Base-by-base conservation (phyloP, 2,797 vertebrate genomes). In the Otolemur crassicaudatus region DNA sequence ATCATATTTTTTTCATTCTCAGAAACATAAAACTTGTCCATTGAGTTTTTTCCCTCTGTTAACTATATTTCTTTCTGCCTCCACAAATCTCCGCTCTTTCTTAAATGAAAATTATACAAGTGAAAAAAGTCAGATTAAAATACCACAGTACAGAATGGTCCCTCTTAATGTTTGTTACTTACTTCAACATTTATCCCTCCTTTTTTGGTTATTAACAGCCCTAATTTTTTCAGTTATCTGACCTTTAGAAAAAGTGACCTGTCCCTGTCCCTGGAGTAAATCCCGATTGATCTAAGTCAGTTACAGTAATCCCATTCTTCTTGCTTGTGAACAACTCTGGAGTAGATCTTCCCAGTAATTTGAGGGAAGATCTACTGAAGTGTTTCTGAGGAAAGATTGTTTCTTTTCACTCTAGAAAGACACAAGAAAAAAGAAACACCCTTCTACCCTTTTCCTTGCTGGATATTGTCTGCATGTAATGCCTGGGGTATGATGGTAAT, bases 31-130 rank as follows among this genome's bases (percentile, higher is more conserved):
- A 81, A 69, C 40, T 80, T 89, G 16, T 84, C 82, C 46, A 53
- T 72, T 40, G 7, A 75, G 49, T 17, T 86, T 70, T 80, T 90
- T 72, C 80, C 12, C 61, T 91, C 25, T 37, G 49, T 65, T 75
- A 16, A 91, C 46, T 49, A 7, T 20, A 43, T 94, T 94, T 91
- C 31, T 82, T 94, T 91, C 27, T 70, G 37, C 23, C n/a, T 79
- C 46, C 49, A 67, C 34, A 87, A 81, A 67, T 87, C 70, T 72
- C 25, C 93, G 23, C 23, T 75, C 61, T 89, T 87, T 93, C 40
- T 85, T 34, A 84, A 80, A 46, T 73, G 27, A 46, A n/a, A 43
- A 20, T 85, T 65, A 53, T 53, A 53, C 49, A 75, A 76, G 22
- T 72, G 37, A 49, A 73, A 93, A 87, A 46, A 69, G 4, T 88